Conservation (phyloP, 2,888 invertebrate species). For the Glaucopsyche alexis region DNA sequence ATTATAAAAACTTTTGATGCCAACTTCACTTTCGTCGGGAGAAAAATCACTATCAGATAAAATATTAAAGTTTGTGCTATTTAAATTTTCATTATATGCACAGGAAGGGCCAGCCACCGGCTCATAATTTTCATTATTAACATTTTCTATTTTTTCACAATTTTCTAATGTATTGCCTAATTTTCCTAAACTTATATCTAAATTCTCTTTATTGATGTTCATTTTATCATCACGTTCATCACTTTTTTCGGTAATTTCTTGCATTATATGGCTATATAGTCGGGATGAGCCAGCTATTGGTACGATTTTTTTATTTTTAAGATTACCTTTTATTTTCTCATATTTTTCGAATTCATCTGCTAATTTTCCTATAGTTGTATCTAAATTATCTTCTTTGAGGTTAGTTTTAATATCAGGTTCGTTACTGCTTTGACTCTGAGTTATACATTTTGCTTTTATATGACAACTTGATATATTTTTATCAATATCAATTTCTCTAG, state of each 20-base stretch:
- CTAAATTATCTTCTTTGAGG: too few species aligned
- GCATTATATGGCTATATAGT: background rate
- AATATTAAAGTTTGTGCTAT: slow-evolving; percentile 40
- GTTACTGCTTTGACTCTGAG: slow-evolving; percentile 13
- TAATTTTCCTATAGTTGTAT: too few species aligned
- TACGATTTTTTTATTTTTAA: background rate
- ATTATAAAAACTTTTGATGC: slow-evolving; percentile 69
- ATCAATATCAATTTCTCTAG: slow-evolving; percentile 59
- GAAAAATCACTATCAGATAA: slow-evolving; percentile 50
- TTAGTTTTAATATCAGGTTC: background rate
- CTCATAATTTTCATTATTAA: slow-evolving; percentile 55
- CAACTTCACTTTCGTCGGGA: slow-evolving; percentile 53
- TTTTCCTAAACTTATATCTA: slow-evolving; percentile 50
- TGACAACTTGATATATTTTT: slow-evolving; percentile 56
- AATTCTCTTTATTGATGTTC: slow-evolving; percentile 41
- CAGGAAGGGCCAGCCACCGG: slow-evolving; percentile 65
- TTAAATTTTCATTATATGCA: slow-evolving; percentile 34
- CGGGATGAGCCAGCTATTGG: too few species aligned
- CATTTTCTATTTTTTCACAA: slow-evolving; percentile 46
- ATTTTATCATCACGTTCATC: background rate
- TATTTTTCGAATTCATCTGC: too few species aligned
- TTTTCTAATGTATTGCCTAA: slow-evolving; percentile 33
- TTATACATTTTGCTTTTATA: slow-evolving; percentile 45
- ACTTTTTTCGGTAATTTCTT: slow-evolving; percentile 20
- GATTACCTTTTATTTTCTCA: too few species aligned